Conservation (phyloP, 2,797 vertebrate genomes). For the Cossypha polioptera region DNA sequence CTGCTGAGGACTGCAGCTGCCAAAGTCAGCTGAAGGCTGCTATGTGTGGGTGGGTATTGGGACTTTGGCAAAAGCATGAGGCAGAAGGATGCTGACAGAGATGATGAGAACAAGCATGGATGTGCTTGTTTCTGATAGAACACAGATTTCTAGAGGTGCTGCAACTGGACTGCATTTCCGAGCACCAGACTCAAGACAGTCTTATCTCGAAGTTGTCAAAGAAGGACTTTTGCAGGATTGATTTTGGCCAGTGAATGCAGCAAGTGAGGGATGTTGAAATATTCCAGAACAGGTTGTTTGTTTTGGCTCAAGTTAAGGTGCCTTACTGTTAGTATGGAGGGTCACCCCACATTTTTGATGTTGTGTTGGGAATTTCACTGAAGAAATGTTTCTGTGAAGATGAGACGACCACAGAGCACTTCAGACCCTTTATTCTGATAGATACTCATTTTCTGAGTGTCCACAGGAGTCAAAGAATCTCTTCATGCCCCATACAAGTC, state of each 20-base stretch:
- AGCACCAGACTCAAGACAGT: not conserved
- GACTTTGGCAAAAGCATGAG: not conserved
- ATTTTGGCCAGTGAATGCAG: not conserved
- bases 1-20: not conserved
- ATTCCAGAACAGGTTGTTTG: not conserved
- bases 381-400: not conserved
- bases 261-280: not conserved
- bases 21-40: not conserved
- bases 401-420: not conserved
- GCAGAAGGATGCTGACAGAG: not conserved
- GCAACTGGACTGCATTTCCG: not conserved
- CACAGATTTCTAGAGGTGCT: not conserved
- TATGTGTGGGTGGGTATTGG: rapidly evolving
- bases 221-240: not conserved
- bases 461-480: not conserved
- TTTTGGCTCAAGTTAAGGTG: not conserved
- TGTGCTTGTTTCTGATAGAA: not conserved
- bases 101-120: not conserved
- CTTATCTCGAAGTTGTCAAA: not conserved
- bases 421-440: not conserved
- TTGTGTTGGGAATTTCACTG: not conserved
- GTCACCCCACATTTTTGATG: not conserved
- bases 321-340: not conserved
- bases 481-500: rapidly evolving
- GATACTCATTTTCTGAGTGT: not conserved